A percentile compares a stretch with the other conserved stretches of the same genome.
Evolutionary conservation across 2,797 vertebrate species (phyloP).

Genomic region (Macropodus opercularis): DNA sequence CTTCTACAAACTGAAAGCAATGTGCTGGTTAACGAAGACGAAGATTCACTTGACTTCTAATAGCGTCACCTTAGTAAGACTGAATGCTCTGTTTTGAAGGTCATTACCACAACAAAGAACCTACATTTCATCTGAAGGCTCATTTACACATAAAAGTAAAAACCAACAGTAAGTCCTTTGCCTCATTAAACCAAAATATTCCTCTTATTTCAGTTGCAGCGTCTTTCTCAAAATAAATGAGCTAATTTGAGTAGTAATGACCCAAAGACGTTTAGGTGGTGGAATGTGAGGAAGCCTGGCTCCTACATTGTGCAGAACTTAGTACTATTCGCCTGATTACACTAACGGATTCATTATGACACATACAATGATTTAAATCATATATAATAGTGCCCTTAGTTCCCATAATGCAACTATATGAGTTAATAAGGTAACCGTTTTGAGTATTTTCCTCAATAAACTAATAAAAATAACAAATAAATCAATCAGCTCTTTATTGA

Average conservation of each 20-base stretch:
- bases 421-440: neutral
- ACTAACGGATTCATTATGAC: slow-evolving; percentile 14
- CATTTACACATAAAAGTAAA: slow-evolving; percentile 79
- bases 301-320: neutral
- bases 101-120: slow-evolving; percentile 73
- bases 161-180: slow-evolving; percentile 44
- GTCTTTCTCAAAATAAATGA: slow-evolving; percentile 48
- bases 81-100: slow-evolving; percentile 57
- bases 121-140: slow-evolving; percentile 52
- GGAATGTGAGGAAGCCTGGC: neutral
- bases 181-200: slow-evolving; percentile 72
- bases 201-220: slow-evolving; percentile 38
- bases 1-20: too few species aligned
- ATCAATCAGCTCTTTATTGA: neutral
- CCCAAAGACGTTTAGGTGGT: slow-evolving; percentile 9
- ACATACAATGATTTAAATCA: neutral
- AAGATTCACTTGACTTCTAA: slow-evolving; percentile 52
- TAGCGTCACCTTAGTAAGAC: slow-evolving; percentile 50
- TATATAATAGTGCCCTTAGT: neutral
- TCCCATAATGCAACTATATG: neutral
- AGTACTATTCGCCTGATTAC: slow-evolving; percentile 5
- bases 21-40: slow-evolving; percentile 9
- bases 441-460: neutral
- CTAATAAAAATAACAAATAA: neutral
- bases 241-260: slow-evolving; percentile 50